Evolutionary conservation across 2,113 vertebrate genomes (phyloP).

Genomic region (Sclerurus mexicanus): DNA sequence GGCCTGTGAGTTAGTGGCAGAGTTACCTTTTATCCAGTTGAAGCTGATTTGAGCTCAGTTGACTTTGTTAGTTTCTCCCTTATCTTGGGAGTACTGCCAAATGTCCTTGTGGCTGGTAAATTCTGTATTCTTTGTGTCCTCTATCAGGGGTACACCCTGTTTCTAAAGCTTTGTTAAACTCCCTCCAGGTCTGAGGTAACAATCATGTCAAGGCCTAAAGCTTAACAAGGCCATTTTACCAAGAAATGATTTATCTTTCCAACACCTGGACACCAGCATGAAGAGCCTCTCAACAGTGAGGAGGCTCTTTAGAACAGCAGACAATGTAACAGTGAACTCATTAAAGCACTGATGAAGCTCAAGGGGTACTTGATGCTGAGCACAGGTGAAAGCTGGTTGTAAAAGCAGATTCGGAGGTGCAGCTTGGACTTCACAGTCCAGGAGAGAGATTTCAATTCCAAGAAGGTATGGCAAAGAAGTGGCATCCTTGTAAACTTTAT

Average conservation of each 20-base stretch:
- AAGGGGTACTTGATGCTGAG: not conserved
- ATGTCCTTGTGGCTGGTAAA: not conserved
- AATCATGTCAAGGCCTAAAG: not conserved
- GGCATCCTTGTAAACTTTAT: not conserved
- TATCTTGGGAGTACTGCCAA: not conserved
- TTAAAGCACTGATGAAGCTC: not conserved
- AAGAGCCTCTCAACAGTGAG: not conserved
- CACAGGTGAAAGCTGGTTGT: not conserved
- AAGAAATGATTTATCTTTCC: not conserved
- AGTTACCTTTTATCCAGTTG: not conserved
- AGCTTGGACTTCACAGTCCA: not conserved
- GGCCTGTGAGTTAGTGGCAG: not conserved
- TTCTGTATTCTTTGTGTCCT: not conserved
- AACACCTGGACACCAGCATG: not conserved
- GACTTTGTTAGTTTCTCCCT: not conserved
- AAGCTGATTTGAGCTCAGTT: not conserved
- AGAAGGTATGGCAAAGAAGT: not conserved
- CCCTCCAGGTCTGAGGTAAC: not conserved
- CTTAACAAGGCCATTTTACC: fast-evolving
- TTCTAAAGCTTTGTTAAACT: not conserved
- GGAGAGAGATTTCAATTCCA: not conserved
- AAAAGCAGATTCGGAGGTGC: not conserved
- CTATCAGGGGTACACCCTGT: not conserved
- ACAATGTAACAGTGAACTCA: not conserved
- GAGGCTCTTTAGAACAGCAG: not conserved